phyloP scores from a whole-genome alignment of 2,113 vertebrate species.

The Onychorhynchus coronatus region DNA sequence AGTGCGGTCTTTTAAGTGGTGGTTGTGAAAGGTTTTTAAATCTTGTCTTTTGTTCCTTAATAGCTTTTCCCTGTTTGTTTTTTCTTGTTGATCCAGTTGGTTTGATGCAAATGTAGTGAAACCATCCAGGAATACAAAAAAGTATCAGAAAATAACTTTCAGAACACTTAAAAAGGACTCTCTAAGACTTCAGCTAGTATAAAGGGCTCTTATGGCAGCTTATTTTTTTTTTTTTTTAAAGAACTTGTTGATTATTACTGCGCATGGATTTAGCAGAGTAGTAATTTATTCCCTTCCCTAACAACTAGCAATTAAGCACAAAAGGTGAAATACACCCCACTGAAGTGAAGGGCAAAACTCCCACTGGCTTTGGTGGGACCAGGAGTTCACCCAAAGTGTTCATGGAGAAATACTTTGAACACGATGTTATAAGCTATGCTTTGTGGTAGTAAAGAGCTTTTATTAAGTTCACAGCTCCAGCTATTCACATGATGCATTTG shows the following conservation, averaged over 20 bases:
- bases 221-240: not conserved
- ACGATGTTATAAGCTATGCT: not conserved
- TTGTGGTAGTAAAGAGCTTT: not conserved
- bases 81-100: not conserved
- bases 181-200: not conserved
- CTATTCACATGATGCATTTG: not conserved
- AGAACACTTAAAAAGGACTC: not conserved
- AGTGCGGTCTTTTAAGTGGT: slow-evolving; percentile 20
- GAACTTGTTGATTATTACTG: not conserved
- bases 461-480: not conserved
- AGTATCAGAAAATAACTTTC: slow-evolving; percentile 6
- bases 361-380: not conserved
- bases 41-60: slow-evolving; percentile 14
- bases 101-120: slow-evolving; percentile 21
- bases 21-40: slow-evolving; percentile 32
- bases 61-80: not conserved
- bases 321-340: not conserved
- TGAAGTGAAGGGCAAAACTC: not conserved
- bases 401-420: not conserved
- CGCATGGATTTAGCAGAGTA: not conserved
- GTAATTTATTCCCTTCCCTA: not conserved
- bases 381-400: not conserved
- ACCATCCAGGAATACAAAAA: not conserved
- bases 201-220: not conserved
- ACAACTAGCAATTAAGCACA: not conserved